phyloP scores from a whole-genome alignment of 2,888 invertebrate species.

The Anarsia innoxiella region DNA sequence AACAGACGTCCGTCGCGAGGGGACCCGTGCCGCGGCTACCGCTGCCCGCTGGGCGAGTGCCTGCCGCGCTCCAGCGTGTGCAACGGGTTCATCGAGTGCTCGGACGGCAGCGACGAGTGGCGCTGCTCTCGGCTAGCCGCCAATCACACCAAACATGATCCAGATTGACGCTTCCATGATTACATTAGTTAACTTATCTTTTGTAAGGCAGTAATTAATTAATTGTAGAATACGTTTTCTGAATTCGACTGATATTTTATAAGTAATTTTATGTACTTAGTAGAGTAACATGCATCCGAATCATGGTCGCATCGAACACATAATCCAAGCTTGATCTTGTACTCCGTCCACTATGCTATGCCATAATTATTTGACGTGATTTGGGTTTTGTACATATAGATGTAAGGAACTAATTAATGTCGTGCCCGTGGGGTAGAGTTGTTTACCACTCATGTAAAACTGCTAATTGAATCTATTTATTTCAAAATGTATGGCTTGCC shows the following conservation, averaged over 20 bases:
- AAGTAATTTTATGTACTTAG: constrained; percentile 53
- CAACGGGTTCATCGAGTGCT: constrained; percentile 86
- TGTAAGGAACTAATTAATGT: constrained; percentile 22
- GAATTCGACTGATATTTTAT: constrained; percentile 69
- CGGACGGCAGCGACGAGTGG: constrained; percentile 83
- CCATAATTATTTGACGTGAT: constrained; percentile 35
- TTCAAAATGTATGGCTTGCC: constrained; percentile 58
- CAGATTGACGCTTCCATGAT: constrained; percentile 36
- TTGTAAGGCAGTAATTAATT: constrained; percentile 58
- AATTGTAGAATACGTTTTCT: constrained; percentile 40
- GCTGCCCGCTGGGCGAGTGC: constrained; percentile 86
- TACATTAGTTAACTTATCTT: constrained; percentile 26
- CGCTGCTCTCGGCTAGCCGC: constrained; percentile 60
- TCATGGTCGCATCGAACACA: too few relatives aligned
- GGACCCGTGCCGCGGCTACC: constrained; percentile 78
- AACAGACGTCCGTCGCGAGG: constrained; percentile 41
- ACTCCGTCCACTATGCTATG: constrained; percentile 22
- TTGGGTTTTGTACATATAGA: constrained; percentile 61
- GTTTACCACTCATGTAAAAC: constrained; percentile 39
- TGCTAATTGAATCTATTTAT: constrained; percentile 51
- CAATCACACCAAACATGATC: constrained; percentile 42
- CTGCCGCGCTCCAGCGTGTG: constrained; percentile 81
- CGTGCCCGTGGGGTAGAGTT: constrained; percentile 35
- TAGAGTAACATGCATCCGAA: too few relatives aligned
- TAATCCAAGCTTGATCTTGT: constrained; percentile 2